Evolutionary conservation across 2,797 vertebrate genomes (phyloP).

Genomic region (Hyperoplus immaculatus): DNA sequence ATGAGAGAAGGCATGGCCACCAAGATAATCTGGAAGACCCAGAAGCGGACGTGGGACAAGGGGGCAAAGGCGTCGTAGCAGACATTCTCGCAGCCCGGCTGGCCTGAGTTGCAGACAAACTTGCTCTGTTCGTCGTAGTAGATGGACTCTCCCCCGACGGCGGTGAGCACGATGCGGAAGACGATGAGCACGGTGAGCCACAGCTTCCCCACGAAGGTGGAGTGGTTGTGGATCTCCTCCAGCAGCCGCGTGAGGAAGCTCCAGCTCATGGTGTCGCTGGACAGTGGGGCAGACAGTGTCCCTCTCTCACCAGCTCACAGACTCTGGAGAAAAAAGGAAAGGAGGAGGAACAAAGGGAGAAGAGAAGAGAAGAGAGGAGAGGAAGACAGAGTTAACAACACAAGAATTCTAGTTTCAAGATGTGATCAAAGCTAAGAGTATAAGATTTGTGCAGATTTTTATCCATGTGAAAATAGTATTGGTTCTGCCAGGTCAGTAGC

Average conservation of each 20-base stretch:
- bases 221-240: constrained; percentile 99
- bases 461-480: constrained; percentile 27
- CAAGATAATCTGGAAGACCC: constrained; percentile 99
- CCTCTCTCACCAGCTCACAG: constrained; percentile 88
- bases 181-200: constrained; percentile 98
- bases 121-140: constrained; percentile 99
- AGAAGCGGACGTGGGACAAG: constrained; percentile 96
- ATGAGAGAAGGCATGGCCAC: constrained; percentile 95
- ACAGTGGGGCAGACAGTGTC: constrained; percentile 88
- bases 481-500: constrained; percentile 33
- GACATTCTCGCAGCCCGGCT: constrained; percentile 98
- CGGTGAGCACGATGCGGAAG: constrained; percentile 98
- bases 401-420: constrained; percentile 15
- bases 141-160: constrained; percentile 98
- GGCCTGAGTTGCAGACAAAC: constrained; percentile 97
- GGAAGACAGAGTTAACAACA: constrained; percentile 12
- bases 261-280: constrained; percentile 97
- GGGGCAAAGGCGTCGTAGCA: constrained; percentile 98
- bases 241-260: constrained; percentile 98
- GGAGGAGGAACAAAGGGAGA: background rate
- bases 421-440: constrained; percentile 17
- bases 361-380: background rate
- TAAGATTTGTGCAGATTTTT: constrained; percentile 20
- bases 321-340: constrained; percentile 76
- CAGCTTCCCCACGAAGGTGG: constrained; percentile 99